phyloP scores from a whole-genome alignment of 2,113 vertebrate species.

The Sinocyclocheilus rhinocerous region DNA sequence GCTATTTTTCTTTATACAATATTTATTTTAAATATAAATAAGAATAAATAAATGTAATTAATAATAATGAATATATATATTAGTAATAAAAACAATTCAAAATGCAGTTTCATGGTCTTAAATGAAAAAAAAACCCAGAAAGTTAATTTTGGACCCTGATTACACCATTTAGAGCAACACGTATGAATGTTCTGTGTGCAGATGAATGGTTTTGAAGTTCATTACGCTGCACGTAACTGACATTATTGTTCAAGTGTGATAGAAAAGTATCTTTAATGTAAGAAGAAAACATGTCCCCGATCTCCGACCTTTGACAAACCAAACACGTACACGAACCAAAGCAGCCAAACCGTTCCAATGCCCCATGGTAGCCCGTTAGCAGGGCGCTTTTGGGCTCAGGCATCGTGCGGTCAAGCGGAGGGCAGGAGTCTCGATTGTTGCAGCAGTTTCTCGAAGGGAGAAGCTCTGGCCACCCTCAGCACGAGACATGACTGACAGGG shows the following conservation, averaged over 20 bases:
- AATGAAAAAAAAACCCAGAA: background rate
- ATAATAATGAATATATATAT: background rate
- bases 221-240: background rate
- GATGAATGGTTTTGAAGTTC: background rate
- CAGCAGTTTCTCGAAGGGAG: conserved; percentile 75
- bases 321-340: conserved; percentile 39
- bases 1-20: background rate
- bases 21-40: background rate
- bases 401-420: conserved; percentile 18
- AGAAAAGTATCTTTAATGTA: conserved; percentile 9
- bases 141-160: conserved; percentile 26
- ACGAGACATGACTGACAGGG: conserved; percentile 31
- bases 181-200: conserved; percentile 15
- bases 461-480: conserved; percentile 24
- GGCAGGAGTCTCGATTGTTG: conserved; percentile 74
- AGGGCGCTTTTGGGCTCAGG: conserved; percentile 10
- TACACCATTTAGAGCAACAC: background rate
- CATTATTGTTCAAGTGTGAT: conserved; percentile 5
- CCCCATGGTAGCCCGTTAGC: background rate
- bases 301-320: conserved; percentile 63
- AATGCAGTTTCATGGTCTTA: no score
- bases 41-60: background rate
- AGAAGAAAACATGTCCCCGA: conserved; percentile 54
- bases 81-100: background rate
- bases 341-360: conserved; percentile 22